phyloP scores from a whole-genome alignment of 2,888 invertebrate species.

The Leptinotarsa peninsularis region DNA sequence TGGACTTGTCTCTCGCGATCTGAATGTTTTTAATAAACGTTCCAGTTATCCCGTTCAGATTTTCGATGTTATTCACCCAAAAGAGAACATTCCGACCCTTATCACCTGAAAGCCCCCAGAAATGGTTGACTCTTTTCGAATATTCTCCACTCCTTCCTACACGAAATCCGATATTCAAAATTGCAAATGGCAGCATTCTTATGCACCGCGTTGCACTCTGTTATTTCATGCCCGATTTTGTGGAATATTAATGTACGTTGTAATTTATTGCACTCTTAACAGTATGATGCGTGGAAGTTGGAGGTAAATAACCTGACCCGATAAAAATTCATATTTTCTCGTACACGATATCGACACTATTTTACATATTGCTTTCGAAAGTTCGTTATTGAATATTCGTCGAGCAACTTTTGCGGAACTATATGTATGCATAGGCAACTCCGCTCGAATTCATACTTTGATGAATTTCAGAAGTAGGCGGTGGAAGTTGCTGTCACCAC shows the following conservation, averaged over 20 bases:
- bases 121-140: neutral
- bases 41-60: too few relatives aligned
- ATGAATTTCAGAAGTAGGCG: neutral
- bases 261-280: slow-evolving; percentile 34
- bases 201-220: slow-evolving; percentile 34
- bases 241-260: slow-evolving; percentile 38
- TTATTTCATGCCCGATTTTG: slow-evolving; percentile 40
- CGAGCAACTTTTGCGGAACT: neutral
- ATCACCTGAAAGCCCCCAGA: neutral
- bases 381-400: slow-evolving; percentile 2
- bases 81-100: too few relatives aligned
- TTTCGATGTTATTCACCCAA: too few relatives aligned
- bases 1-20: too few relatives aligned
- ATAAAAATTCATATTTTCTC: slow-evolving; percentile 6
- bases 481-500: neutral
- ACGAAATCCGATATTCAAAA: slow-evolving; percentile 32
- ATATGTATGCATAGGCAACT: neutral
- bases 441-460: neutral
- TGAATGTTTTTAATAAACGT: too few relatives aligned
- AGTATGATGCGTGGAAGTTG: slow-evolving; percentile 29
- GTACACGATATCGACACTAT: slow-evolving; percentile 15
- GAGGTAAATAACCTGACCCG: slow-evolving; percentile 30
- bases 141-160: slow-evolving; percentile 10
- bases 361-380: slow-evolving; percentile 2
- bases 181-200: slow-evolving; percentile 40